A percentile compares a stretch with the other conserved stretches of the same genome.
These are phyloP conservation scores for Oligia latruncula DNA, from an alignment of 2,888 invertebrate species.

Conservation along the genomic window DNA sequence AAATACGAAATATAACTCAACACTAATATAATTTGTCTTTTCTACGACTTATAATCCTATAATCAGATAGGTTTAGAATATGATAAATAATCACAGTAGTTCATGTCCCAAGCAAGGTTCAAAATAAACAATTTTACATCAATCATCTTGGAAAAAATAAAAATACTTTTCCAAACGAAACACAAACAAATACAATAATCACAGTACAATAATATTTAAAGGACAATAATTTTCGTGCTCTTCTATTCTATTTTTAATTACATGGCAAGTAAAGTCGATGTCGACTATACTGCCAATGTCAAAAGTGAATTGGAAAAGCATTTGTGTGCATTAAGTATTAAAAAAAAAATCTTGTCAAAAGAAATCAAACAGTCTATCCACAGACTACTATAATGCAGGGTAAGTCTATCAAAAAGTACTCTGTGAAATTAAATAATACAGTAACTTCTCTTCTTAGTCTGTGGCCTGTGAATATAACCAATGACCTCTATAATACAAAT, in stretches of 20 bases:
- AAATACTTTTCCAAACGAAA: constrained; percentile 4
- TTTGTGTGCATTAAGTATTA: too few relatives aligned
- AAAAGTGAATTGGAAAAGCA: too few relatives aligned
- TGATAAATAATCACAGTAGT: constrained; percentile 48
- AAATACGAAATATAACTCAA: background rate
- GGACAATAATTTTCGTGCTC: background rate
- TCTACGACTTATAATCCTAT: constrained; percentile 1
- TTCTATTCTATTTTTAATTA: too few relatives aligned
- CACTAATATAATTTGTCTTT: constrained; percentile 8
- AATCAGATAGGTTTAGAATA: background rate
- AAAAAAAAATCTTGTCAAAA: constrained; percentile 13
- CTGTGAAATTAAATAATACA: too few relatives aligned
- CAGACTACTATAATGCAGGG: too few relatives aligned
- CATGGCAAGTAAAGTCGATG: too few relatives aligned
- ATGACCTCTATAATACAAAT: too few relatives aligned
- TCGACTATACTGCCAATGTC: too few relatives aligned
- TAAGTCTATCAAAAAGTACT: too few relatives aligned
- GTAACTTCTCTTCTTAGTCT: too few relatives aligned
- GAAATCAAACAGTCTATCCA: constrained; percentile 5
- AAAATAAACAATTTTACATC: constrained; percentile 27
- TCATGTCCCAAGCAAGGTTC: constrained; percentile 27
- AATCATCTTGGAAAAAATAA: constrained; percentile 17
- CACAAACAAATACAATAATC: background rate
- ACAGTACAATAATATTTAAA: too few relatives aligned
- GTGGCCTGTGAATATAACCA: too few relatives aligned